A percentile compares a stretch with the other conserved stretches of the same genome.
These are phyloP conservation scores for Fistularia commersonii DNA, from an alignment of 2,797 vertebrate genomes.

Conservation along the genomic window DNA sequence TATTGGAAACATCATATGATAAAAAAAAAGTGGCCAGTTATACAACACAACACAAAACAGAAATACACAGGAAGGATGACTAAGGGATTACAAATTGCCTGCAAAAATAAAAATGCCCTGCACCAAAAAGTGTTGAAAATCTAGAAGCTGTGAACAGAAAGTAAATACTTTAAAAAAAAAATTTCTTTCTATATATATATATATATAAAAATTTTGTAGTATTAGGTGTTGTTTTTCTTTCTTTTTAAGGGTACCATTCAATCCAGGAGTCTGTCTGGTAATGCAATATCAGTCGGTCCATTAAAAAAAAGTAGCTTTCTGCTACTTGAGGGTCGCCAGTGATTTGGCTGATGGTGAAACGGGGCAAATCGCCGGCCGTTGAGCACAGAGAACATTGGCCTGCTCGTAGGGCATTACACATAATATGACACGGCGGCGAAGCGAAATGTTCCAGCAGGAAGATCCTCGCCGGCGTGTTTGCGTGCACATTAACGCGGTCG, in stretches of 20 bases:
- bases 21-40: too few relatives aligned
- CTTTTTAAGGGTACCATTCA: conserved; percentile 3
- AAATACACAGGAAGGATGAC: too few relatives aligned
- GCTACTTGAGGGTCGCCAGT: conserved; percentile 5
- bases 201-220: too few relatives aligned
- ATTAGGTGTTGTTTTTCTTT: too few relatives aligned
- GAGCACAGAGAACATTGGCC: conserved; percentile 6
- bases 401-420: conserved; percentile 3
- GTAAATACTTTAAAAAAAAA: too few relatives aligned
- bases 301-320: neutral
- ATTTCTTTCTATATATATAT: too few relatives aligned
- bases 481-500: neutral
- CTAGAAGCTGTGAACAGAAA: too few relatives aligned
- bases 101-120: too few relatives aligned
- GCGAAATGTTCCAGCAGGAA: conserved; percentile 32
- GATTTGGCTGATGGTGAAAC: conserved; percentile 22
- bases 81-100: too few relatives aligned
- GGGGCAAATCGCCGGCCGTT: conserved; percentile 17
- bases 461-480: neutral
- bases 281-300: conserved; percentile 17
- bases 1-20: too few relatives aligned
- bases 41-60: too few relatives aligned
- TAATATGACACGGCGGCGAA: conserved; percentile 16
- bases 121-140: too few relatives aligned
- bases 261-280: neutral